Conservation (phyloP, 2,113 vertebrate species). For the Nothoprocta pentlandii region DNA sequence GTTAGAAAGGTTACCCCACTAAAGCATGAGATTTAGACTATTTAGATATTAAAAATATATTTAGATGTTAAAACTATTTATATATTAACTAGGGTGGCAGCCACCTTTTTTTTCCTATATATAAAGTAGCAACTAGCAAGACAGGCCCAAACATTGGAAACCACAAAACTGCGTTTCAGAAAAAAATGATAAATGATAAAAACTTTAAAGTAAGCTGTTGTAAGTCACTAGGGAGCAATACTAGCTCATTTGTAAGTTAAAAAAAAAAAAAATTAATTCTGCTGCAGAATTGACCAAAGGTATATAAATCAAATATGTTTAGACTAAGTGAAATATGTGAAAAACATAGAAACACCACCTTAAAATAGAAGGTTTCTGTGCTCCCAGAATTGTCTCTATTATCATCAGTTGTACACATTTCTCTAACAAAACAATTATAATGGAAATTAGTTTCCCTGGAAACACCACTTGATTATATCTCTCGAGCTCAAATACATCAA, state of each 20-base stretch:
- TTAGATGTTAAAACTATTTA: not conserved
- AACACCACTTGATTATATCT: not conserved
- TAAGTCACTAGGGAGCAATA: not conserved
- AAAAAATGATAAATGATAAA: conserved; percentile 7
- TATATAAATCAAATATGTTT: not conserved
- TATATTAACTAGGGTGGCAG: not conserved
- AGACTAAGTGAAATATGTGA: not conserved
- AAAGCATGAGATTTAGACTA: not conserved
- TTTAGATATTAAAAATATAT: not conserved
- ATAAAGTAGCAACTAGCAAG: not conserved
- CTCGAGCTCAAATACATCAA: not conserved
- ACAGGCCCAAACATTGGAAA: not conserved
- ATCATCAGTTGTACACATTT: not conserved
- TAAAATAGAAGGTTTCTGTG: not conserved
- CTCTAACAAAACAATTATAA: not conserved
- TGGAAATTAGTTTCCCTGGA: not conserved
- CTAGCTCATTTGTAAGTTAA: not conserved
- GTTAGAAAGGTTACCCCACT: not conserved
- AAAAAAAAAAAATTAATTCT: too few relatives aligned
- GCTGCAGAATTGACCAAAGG: not conserved
- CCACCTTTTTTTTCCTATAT: not conserved
- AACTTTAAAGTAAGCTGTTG: not conserved
- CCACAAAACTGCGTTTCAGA: conserved; percentile 26
- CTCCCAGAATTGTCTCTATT: not conserved
- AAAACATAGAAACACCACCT: not conserved